A percentile compares a stretch with the other conserved stretches of the same genome.
Conservation (phyloP, 2,113 vertebrate genomes). For the Trematocara macrostoma region DNA sequence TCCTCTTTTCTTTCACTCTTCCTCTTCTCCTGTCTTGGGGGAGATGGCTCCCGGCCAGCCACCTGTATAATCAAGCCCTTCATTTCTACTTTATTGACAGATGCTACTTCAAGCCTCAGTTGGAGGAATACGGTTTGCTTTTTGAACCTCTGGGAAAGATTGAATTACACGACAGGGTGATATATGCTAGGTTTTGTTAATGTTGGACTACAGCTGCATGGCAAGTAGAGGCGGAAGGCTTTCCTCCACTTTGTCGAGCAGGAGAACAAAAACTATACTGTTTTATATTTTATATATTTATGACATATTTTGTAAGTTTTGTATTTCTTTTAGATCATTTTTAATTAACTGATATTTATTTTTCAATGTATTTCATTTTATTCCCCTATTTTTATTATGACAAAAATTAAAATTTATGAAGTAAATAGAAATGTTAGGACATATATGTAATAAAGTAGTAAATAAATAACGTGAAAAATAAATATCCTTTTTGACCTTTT, state of each 20-base stretch:
- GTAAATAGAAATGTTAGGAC: background rate
- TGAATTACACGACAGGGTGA: constrained; percentile 52
- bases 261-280: background rate
- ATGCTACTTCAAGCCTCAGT: constrained; percentile 63
- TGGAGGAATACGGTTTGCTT: constrained; percentile 53
- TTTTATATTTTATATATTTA: background rate
- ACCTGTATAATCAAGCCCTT: constrained; percentile 73
- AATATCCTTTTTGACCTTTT: background rate
- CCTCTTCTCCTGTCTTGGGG: constrained; percentile 40
- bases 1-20: constrained; percentile 7
- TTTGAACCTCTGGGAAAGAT: constrained; percentile 61
- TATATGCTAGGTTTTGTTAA: constrained; percentile 58
- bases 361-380: background rate
- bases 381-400: background rate
- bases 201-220: constrained; percentile 53
- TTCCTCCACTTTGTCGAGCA: constrained; percentile 27
- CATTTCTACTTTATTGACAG: constrained; percentile 75
- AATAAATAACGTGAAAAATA: background rate
- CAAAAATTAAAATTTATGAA: background rate
- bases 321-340: accelerated
- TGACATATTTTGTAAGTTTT: background rate
- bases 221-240: constrained; percentile 1
- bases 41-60: constrained; percentile 62
- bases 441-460: background rate
- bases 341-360: background rate